These are phyloP conservation scores for Chromobotia macracanthus DNA, from an alignment of 2,797 vertebrate species.

Conservation along the genomic window DNA sequence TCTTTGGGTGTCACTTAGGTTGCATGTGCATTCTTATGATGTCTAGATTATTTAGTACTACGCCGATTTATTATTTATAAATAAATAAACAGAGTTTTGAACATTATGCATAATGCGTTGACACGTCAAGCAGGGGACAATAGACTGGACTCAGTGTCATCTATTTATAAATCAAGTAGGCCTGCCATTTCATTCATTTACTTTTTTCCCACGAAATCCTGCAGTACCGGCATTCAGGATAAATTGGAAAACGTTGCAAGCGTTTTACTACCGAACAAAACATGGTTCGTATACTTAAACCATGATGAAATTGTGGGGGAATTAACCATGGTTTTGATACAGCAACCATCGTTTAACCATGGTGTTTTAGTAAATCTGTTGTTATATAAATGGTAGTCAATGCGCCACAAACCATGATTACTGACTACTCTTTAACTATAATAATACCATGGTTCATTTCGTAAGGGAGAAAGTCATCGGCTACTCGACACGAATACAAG, in stretches of 20 bases:
- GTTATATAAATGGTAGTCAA: no score
- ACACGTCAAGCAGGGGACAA: not conserved
- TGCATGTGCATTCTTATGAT: not conserved
- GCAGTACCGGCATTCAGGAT: not conserved
- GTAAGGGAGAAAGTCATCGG: not conserved
- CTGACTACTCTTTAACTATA: no score
- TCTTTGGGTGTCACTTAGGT: not conserved
- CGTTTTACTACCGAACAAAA: no score
- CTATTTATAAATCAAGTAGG: not conserved
- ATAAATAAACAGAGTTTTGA: not conserved
- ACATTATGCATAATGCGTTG: conserved; percentile 1
- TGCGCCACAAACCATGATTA: no score
- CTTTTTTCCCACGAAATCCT: not conserved
- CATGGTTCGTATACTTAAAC: no score
- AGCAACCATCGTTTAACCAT: no score
- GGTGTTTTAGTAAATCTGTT: no score
- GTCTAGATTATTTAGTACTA: not conserved
- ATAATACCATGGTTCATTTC: no score
- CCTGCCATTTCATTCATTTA: not conserved
- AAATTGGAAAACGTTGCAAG: conserved; percentile 23
- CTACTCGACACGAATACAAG: conserved; percentile 19
- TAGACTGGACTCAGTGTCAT: not conserved
- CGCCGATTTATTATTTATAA: not conserved
- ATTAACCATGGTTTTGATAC: no score
- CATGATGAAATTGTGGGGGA: no score